Conservation (phyloP, 2,797 vertebrate species). For the Typhlichthys subterraneus region DNA sequence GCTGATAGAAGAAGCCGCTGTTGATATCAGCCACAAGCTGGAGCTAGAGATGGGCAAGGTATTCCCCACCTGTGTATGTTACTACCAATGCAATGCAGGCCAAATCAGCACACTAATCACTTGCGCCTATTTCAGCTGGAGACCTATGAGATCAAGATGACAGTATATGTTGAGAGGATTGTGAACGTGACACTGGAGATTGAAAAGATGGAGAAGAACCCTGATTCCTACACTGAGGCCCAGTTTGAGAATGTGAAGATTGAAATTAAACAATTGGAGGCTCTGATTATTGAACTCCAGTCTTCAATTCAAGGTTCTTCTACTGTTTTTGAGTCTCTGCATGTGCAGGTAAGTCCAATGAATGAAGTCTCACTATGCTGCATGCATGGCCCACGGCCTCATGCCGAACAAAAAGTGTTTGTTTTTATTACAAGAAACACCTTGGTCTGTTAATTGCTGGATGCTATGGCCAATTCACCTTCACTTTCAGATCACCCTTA, state of each 20-base stretch:
- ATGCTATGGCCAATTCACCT: neutral
- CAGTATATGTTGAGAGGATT: slow-evolving; percentile 51
- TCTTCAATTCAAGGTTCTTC: slow-evolving; percentile 48
- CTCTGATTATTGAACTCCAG: slow-evolving; percentile 59
- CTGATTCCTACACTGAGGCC: slow-evolving; percentile 34
- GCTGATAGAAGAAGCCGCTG: slow-evolving; percentile 49
- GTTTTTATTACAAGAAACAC: no score
- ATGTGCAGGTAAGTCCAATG: slow-evolving; percentile 33
- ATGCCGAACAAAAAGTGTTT: no score
- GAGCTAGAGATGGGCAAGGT: slow-evolving; percentile 73
- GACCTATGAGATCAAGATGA: slow-evolving; percentile 54
- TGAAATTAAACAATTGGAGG: slow-evolving; percentile 64
- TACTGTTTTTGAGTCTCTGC: slow-evolving; percentile 44
- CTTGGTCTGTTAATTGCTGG: no score
- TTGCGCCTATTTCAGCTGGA: slow-evolving; percentile 49
- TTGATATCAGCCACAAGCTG: slow-evolving; percentile 58
- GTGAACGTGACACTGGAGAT: slow-evolving; percentile 40
- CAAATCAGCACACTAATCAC: neutral
- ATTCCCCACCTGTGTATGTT: neutral
- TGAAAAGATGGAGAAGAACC: slow-evolving; percentile 54
- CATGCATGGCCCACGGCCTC: no score
- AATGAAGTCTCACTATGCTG: neutral
- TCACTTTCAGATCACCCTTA: slow-evolving; percentile 32
- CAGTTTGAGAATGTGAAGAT: slow-evolving; percentile 34
- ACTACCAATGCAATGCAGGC: neutral